These are phyloP conservation scores for Pollenia labialis DNA, from an alignment of 2,888 invertebrate genomes.

Conservation along the genomic window DNA sequence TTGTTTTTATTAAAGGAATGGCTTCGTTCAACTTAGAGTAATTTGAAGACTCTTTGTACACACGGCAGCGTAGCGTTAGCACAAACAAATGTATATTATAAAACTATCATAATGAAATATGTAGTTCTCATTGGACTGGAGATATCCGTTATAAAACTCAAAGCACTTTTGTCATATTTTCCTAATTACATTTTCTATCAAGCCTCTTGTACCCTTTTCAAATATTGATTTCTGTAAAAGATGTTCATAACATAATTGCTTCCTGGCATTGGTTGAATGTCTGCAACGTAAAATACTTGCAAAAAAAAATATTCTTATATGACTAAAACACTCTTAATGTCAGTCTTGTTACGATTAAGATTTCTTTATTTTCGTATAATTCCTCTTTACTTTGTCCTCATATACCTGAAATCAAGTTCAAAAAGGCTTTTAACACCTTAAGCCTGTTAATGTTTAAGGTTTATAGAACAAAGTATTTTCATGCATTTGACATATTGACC, in stretches of 20 bases:
- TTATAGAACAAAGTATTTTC: constrained; percentile 53
- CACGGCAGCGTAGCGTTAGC: too few species aligned
- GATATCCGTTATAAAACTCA: too few species aligned
- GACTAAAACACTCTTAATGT: constrained; percentile 50
- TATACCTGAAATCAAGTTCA: constrained; percentile 56
- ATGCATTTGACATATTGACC: constrained; percentile 69
- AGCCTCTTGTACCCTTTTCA: neutral
- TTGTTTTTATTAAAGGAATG: too few species aligned
- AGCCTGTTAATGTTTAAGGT: constrained; percentile 56
- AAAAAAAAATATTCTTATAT: constrained; percentile 1
- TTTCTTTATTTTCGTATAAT: constrained; percentile 5
- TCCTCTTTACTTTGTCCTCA: neutral
- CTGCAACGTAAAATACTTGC: constrained; percentile 9
- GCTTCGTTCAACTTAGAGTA: too few species aligned
- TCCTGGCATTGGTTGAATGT: constrained; percentile 36
- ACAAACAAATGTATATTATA: too few species aligned
- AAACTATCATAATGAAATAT: too few species aligned
- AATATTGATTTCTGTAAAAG: constrained; percentile 11
- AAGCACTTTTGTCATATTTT: neutral
- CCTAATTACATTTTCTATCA: neutral
- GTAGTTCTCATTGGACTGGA: too few species aligned
- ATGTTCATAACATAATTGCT: constrained; percentile 28
- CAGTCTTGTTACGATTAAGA: constrained; percentile 44
- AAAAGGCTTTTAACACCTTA: constrained; percentile 69
- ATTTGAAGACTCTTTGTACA: too few species aligned